Evolutionary conservation across 2,113 vertebrate species (phyloP).

Genomic region (Tympanuchus pallidicinctus): DNA sequence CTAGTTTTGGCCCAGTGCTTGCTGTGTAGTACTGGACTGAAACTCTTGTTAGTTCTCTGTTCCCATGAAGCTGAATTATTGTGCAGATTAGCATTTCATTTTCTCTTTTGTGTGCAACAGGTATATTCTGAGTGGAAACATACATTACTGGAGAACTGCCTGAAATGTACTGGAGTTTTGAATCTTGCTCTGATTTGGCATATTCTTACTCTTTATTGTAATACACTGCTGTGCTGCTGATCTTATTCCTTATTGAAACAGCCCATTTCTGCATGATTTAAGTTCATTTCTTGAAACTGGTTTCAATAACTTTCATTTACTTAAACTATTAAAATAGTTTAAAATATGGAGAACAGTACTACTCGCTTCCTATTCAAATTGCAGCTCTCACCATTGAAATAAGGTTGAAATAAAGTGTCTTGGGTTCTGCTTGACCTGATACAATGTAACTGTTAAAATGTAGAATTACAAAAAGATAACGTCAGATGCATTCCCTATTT

Average conservation of each 20-base stretch:
- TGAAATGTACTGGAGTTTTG: conserved; percentile 11
- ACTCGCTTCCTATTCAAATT: conserved; percentile 46
- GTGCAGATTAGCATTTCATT: conserved; percentile 23
- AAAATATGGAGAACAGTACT: conserved; percentile 39
- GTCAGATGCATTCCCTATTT: conserved; percentile 61
- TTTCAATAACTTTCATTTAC: conserved; percentile 70
- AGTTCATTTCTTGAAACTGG: conserved; percentile 40
- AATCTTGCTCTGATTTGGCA: conserved; percentile 60
- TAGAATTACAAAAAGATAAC: conserved; percentile 68
- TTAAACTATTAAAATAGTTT: conserved; percentile 69
- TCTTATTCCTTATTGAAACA: conserved; percentile 58
- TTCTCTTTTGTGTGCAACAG: conserved; percentile 6
- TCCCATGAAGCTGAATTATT: not conserved
- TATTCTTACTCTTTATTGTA: conserved; percentile 64
- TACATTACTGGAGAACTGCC: conserved; percentile 28
- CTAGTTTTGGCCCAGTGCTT: not conserved
- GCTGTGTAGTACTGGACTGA: not conserved
- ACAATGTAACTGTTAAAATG: conserved; percentile 60
- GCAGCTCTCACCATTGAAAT: conserved; percentile 56
- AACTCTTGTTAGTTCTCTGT: not conserved
- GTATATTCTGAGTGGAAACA: conserved; percentile 15
- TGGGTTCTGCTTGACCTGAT: conserved; percentile 61
- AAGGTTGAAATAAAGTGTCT: conserved; percentile 70
- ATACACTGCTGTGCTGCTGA: conserved; percentile 56
- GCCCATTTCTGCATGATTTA: conserved; percentile 52